A percentile compares a stretch with the other conserved stretches of the same genome.
phyloP scores from a whole-genome alignment of 2,888 invertebrate species.

The Trisateles emortualis region DNA sequence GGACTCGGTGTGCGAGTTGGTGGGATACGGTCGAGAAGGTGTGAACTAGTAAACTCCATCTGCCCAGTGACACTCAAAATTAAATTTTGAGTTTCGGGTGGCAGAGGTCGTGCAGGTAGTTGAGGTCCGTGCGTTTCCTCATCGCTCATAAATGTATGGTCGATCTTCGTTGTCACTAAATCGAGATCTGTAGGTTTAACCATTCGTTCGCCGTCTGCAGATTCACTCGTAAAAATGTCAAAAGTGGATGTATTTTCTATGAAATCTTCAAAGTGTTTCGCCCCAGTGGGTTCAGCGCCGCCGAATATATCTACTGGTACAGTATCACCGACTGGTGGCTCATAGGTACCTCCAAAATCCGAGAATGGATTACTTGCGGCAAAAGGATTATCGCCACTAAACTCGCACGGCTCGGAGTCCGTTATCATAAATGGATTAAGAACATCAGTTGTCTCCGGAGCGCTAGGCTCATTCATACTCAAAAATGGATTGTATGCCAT shows the following conservation, averaged over 20 bases:
- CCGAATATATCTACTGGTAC: constrained; percentile 79
- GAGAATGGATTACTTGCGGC: constrained; percentile 90
- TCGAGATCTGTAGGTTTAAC: constrained; percentile 77
- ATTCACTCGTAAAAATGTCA: constrained; percentile 58
- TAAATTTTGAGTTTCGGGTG: constrained; percentile 94
- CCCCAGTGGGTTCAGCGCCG: constrained; percentile 65
- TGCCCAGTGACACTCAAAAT: constrained; percentile 95
- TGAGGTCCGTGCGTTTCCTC: constrained; percentile 55
- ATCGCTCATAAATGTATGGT: constrained; percentile 53
- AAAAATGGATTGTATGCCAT: constrained; percentile 94
- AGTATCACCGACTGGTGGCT: constrained; percentile 73
- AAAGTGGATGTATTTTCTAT: constrained; percentile 41
- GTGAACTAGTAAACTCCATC: constrained; percentile 95
- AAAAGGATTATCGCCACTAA: constrained; percentile 90
- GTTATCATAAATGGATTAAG: constrained; percentile 91
- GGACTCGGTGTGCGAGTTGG: constrained; percentile 96
- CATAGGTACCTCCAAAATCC: constrained; percentile 80
- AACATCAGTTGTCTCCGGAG: constrained; percentile 80
- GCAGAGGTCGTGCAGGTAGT: constrained; percentile 88
- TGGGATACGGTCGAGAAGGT: constrained; percentile 93
- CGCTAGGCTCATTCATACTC: constrained; percentile 89
- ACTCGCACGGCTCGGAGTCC: constrained; percentile 65
- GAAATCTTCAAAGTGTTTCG: constrained; percentile 67
- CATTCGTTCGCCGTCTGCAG: constrained; percentile 54
- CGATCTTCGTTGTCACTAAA: constrained; percentile 64